A percentile compares a stretch with the other conserved stretches of the same genome.
Evolutionary conservation across 2,797 vertebrate genomes (phyloP).

Genomic region (Mus minutoides): DNA sequence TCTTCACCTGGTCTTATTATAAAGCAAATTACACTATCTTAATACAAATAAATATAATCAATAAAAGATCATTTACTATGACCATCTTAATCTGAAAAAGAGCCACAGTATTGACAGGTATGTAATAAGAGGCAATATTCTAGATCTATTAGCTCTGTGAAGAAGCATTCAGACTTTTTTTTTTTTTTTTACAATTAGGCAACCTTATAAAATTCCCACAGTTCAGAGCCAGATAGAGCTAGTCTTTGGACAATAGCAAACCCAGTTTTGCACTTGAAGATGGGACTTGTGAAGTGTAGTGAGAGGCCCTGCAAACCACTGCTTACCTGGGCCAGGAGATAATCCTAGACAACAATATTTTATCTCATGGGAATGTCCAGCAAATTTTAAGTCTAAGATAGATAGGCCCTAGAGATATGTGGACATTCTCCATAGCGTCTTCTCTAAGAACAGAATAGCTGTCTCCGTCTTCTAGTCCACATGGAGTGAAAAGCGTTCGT

Average conservation of each 20-base stretch:
- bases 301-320: background rate
- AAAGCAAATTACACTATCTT: background rate
- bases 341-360: background rate
- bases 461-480: background rate
- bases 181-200: background rate
- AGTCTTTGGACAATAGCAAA: background rate
- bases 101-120: background rate
- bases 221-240: background rate
- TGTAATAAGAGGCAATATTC: background rate
- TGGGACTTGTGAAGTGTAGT: background rate
- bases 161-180: background rate
- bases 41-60: background rate
- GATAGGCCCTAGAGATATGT: background rate
- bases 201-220: background rate
- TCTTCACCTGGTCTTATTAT: background rate
- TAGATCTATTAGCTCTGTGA: background rate
- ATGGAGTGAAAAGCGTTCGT: background rate
- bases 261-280: background rate
- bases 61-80: background rate
- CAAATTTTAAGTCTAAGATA: background rate
- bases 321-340: background rate
- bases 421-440: background rate
- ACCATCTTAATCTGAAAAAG: background rate
- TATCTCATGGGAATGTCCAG: background rate
- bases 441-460: background rate